Conservation (phyloP, 1,140 invertebrate species). For the Heliconius hewitsoni region DNA sequence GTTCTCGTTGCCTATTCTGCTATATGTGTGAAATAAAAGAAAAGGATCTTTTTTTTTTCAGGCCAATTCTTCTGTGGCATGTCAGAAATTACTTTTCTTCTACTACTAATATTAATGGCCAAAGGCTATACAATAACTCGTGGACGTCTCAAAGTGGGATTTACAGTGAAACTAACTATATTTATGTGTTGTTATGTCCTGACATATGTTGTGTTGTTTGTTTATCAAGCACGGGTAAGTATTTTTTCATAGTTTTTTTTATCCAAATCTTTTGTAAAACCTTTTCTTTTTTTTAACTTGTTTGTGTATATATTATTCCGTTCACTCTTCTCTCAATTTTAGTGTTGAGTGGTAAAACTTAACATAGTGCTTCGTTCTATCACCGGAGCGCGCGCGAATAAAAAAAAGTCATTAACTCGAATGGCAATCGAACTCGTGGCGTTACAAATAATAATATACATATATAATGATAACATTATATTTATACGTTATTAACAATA, state of each 20-base stretch:
- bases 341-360: too few species aligned
- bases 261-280: too few species aligned
- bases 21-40: background rate
- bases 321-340: too few species aligned
- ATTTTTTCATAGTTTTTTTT: background rate
- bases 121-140: constrained; percentile 96
- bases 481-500: too few species aligned
- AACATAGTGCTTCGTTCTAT: too few species aligned
- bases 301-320: too few species aligned
- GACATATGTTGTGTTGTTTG: constrained; percentile 87
- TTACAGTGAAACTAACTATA: constrained; percentile 88
- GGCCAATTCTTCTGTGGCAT: constrained; percentile 87
- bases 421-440: too few species aligned
- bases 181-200: constrained; percentile 89
- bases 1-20: background rate
- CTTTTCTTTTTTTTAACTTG: too few species aligned
- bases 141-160: constrained; percentile 86
- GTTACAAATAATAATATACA: too few species aligned
- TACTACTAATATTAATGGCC: constrained; percentile 90
- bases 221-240: constrained; percentile 88
- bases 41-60: constrained; percentile 50
- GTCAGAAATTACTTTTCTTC: constrained; percentile 87
- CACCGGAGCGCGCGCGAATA: too few species aligned
- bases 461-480: too few species aligned
- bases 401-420: too few species aligned